Conservation (phyloP, 2,888 invertebrate species). For the Drosophila subsilvestris region DNA sequence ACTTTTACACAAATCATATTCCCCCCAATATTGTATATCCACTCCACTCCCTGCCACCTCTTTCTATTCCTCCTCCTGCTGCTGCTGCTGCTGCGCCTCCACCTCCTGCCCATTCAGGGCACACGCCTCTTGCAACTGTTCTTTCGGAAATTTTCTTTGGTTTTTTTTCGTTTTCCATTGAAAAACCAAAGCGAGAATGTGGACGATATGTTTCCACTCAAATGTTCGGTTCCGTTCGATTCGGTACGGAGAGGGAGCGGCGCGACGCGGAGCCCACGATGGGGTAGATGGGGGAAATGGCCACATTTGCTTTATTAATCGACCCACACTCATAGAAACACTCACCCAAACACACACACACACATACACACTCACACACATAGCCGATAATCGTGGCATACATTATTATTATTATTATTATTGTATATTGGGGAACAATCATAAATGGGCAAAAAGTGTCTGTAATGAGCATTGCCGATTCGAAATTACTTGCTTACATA, state of each 20-base stretch:
- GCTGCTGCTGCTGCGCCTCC: background rate
- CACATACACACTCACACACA: constrained; percentile 1
- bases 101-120: constrained; percentile 3
- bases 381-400: constrained; percentile 44
- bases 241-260: background rate
- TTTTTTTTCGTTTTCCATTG: constrained; percentile 63
- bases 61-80: constrained; percentile 3
- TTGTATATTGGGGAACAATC: constrained; percentile 22
- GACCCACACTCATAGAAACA: constrained; percentile 57
- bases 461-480: constrained; percentile 33
- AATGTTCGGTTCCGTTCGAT: constrained; percentile 27
- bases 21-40: constrained; percentile 20
- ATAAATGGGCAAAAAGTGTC: constrained; percentile 44
- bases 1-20: constrained; percentile 78
- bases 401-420: constrained; percentile 21
- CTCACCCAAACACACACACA: constrained; percentile 13
- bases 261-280: constrained; percentile 20
- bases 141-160: constrained; percentile 40
- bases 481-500: constrained; percentile 26
- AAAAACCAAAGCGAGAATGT: constrained; percentile 65
- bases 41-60: constrained; percentile 3
- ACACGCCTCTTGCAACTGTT: constrained; percentile 25
- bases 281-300: constrained; percentile 39
- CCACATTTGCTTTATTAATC: constrained; percentile 74
- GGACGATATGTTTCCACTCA: constrained; percentile 76